Conservation (phyloP, 2,797 vertebrate species). For the Enoplosus armatus region DNA sequence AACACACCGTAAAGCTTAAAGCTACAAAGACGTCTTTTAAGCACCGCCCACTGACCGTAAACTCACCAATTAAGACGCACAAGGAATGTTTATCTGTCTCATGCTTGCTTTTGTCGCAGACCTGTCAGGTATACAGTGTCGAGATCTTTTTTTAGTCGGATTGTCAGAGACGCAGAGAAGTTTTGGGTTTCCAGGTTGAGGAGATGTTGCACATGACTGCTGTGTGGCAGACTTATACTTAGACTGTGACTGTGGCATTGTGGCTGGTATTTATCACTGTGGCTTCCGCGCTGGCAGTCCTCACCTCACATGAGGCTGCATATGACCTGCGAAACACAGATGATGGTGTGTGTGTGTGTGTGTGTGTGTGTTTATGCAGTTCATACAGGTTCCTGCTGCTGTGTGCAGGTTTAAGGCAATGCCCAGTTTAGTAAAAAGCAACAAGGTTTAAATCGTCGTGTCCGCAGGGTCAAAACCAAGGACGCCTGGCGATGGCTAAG, state of each 20-base stretch:
- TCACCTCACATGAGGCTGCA: slow-evolving; percentile 47
- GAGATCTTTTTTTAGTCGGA: not conserved
- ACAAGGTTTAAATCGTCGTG: slow-evolving; percentile 46
- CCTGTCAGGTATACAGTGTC: slow-evolving; percentile 3
- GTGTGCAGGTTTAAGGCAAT: slow-evolving; percentile 17
- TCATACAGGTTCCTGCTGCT: slow-evolving; percentile 17
- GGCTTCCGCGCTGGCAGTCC: slow-evolving; percentile 47
- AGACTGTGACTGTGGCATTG: slow-evolving; percentile 42
- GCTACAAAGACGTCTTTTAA: not conserved
- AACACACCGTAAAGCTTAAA: not conserved
- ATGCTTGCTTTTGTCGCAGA: not conserved
- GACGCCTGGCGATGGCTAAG: slow-evolving; percentile 54
- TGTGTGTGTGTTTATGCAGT: slow-evolving; percentile 31
- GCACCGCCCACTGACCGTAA: not conserved
- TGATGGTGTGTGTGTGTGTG: slow-evolving; percentile 2
- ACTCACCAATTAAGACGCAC: not conserved
- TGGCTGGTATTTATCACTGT: slow-evolving; percentile 57
- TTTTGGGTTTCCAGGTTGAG: slow-evolving; percentile 35
- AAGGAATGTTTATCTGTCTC: not conserved
- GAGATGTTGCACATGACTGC: slow-evolving; percentile 36
- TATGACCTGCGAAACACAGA: slow-evolving; percentile 36
- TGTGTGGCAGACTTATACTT: slow-evolving; percentile 60
- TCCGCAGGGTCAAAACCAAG: slow-evolving; percentile 45
- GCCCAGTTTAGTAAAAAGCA: slow-evolving; percentile 58
- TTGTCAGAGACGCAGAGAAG: not conserved